Conservation (phyloP, 2,113 vertebrate genomes). For the Phalacrocorax carbo region DNA sequence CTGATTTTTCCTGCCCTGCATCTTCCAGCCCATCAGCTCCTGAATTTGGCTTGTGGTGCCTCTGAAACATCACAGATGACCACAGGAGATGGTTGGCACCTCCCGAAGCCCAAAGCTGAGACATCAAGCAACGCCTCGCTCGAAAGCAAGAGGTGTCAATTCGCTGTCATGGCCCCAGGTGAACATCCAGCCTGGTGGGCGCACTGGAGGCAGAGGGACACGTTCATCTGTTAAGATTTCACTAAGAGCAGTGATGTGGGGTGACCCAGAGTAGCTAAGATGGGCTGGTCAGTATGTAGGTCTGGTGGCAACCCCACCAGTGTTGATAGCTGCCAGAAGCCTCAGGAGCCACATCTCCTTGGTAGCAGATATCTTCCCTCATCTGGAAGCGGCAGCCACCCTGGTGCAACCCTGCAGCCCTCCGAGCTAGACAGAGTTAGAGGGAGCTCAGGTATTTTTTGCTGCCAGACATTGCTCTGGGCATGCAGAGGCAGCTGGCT, state of each 20-base stretch:
- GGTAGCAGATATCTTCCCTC: not conserved
- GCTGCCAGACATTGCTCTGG: fast-evolving
- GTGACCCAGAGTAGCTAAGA: not conserved
- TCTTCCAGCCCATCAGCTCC: not conserved
- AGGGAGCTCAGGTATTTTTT: not conserved
- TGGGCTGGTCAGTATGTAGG: too few relatives aligned
- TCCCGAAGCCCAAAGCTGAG: not conserved
- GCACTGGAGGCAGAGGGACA: not conserved
- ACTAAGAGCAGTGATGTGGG: not conserved
- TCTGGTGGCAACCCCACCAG: not conserved
- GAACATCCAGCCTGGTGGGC: not conserved
- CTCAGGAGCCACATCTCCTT: not conserved
- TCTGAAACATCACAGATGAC: too few relatives aligned
- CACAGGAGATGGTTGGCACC: not conserved
- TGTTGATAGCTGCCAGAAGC: not conserved
- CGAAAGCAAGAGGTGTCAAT: not conserved
- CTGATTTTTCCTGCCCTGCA: not conserved
- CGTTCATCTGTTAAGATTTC: fast-evolving
- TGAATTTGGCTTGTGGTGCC: not conserved
- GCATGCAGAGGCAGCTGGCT: not conserved
- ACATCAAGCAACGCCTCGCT: fast-evolving
- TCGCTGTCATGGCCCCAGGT: fast-evolving
- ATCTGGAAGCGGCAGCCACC: not conserved
- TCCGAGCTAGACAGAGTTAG: too few relatives aligned
- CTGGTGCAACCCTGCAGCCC: not conserved